These are phyloP conservation scores for Nasonia vitripennis DNA, from an alignment of 1,140 invertebrate genomes.

Conservation along the genomic window DNA sequence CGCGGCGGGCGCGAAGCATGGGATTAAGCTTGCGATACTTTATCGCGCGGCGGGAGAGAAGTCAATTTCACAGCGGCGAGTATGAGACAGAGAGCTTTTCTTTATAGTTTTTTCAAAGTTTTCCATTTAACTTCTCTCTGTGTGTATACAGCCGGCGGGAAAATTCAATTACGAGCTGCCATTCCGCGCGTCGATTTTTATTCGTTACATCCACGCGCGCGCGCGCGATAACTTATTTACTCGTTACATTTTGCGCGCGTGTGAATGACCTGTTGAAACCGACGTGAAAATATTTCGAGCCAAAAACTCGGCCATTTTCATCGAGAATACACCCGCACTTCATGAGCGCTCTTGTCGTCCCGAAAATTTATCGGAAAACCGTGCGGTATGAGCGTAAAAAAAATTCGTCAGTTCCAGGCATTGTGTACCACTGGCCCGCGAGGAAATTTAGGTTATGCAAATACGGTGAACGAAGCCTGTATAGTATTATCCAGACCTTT, in stretches of 20 bases:
- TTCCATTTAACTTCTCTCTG: neutral
- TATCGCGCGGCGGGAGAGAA: neutral
- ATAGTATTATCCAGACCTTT: neutral
- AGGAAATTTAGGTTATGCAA: neutral
- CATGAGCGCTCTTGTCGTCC: neutral
- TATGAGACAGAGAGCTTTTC: neutral
- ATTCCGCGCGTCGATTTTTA: too few relatives aligned
- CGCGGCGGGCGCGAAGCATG: neutral
- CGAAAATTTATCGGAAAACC: neutral
- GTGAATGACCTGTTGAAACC: too few relatives aligned
- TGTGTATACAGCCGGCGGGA: neutral
- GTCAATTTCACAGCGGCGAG: constrained; percentile 7
- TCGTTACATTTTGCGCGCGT: neutral
- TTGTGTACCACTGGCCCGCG: neutral
- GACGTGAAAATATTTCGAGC: too few relatives aligned
- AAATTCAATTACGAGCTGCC: neutral
- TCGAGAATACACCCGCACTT: too few relatives aligned
- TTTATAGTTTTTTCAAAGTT: neutral
- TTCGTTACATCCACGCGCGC: too few relatives aligned
- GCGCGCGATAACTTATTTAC: neutral
- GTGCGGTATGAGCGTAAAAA: neutral
- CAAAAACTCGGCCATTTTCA: too few relatives aligned
- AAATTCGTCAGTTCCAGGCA: neutral
- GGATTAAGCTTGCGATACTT: neutral
- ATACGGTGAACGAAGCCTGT: neutral